Conservation (phyloP, 2,113 vertebrate species). For the Clarias macrocephalus region DNA sequence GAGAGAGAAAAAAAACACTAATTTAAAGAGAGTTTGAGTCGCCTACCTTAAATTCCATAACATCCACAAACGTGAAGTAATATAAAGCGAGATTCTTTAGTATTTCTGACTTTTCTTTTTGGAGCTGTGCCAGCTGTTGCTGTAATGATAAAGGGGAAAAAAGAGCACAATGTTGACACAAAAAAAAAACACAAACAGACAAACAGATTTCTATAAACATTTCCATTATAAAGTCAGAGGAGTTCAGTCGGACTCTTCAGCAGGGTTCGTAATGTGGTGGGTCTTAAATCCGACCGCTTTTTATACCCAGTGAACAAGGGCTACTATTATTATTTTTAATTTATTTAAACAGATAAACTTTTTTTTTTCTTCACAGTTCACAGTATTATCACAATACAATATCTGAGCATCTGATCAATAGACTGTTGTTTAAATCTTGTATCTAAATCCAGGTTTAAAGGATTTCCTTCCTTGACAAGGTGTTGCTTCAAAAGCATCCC, state of each 20-base stretch:
- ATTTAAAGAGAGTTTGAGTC: background rate
- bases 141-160: slow-evolving; percentile 71
- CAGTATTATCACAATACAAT: background rate
- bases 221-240: background rate
- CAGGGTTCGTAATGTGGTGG: slow-evolving; percentile 48
- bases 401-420: background rate
- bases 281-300: background rate
- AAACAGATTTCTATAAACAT: background rate
- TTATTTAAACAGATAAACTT: background rate
- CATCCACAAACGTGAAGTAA: slow-evolving; percentile 99
- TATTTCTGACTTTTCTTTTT: slow-evolving; percentile 99
- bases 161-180: background rate
- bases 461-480: background rate
- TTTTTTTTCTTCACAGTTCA: background rate
- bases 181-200: background rate
- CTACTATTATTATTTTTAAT: background rate
- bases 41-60: slow-evolving; percentile 98
- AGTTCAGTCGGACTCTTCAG: slow-evolving; percentile 30
- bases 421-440: background rate
- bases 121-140: slow-evolving; percentile 99
- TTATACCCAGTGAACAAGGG: background rate
- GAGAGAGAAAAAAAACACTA: background rate
- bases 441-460: background rate
- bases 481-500: background rate
- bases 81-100: slow-evolving; percentile 98